Conservation (phyloP, 2,888 invertebrate genomes). For the Helicoverpa assulta region DNA sequence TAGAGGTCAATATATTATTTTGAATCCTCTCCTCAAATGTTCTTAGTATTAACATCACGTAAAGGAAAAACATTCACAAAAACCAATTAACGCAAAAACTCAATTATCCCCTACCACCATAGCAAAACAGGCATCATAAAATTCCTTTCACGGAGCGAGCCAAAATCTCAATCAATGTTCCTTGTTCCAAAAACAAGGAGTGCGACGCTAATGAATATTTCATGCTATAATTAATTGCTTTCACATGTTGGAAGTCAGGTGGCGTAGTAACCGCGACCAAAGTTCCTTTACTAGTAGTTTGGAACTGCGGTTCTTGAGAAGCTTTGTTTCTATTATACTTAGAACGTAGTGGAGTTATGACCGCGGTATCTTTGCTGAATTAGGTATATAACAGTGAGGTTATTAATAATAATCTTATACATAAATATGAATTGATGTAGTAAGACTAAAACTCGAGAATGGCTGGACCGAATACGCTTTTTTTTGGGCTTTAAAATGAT, state of each 20-base stretch:
- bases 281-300: conserved; percentile 47
- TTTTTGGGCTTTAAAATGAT: no score
- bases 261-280: conserved; percentile 25
- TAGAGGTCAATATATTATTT: no score
- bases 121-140: conserved; percentile 6
- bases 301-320: conserved; percentile 33
- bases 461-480: no score
- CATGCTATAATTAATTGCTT: conserved; percentile 62
- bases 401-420: no score
- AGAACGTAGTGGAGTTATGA: no score
- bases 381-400: no score
- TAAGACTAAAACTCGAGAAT: no score
- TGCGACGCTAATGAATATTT: conserved; percentile 60
- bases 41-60: neutral
- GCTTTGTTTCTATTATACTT: neutral
- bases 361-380: no score
- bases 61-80: neutral
- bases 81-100: conserved; percentile 9
- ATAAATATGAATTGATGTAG: no score
- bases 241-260: conserved; percentile 50
- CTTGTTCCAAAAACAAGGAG: conserved; percentile 46
- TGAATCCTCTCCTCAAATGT: neutral
- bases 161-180: conserved; percentile 37
- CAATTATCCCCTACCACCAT: conserved; percentile 8
- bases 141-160: neutral